These are phyloP conservation scores for Sitta europaea DNA, from an alignment of 2,113 vertebrate genomes.

Conservation along the genomic window DNA sequence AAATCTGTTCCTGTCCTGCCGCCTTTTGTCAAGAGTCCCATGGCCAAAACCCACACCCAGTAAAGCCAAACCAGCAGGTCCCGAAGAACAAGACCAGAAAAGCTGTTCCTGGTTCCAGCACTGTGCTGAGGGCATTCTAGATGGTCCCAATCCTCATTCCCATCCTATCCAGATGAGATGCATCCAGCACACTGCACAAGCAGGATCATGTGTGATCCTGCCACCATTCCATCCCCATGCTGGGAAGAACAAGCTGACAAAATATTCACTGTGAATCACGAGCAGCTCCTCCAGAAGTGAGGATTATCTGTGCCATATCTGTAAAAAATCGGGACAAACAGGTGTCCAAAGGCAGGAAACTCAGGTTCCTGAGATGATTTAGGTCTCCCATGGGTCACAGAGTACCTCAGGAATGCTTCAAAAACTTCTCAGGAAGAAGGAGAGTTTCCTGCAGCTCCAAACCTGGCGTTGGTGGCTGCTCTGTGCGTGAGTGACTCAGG, in stretches of 20 bases:
- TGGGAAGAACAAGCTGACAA: not conserved
- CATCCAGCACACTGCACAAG: not conserved
- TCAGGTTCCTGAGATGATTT: not conserved
- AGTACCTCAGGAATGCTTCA: not conserved
- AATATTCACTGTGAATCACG: not conserved
- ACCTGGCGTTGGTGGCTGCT: not conserved
- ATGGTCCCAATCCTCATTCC: not conserved
- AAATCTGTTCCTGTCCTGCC: accelerated
- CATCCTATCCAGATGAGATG: not conserved
- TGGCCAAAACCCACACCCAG: not conserved
- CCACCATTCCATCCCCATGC: not conserved
- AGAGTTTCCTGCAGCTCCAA: not conserved
- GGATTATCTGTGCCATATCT: not conserved
- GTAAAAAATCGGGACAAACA: not conserved
- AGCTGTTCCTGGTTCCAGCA: not conserved
- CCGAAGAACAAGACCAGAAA: not conserved
- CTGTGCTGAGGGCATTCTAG: not conserved
- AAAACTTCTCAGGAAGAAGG: not conserved
- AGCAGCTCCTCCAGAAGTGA: not conserved
- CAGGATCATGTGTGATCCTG: not conserved
- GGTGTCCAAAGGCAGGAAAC: not conserved
- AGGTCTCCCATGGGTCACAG: not conserved
- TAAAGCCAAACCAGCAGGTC: not conserved
- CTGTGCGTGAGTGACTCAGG: not conserved
- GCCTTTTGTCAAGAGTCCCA: not conserved